Conservation (phyloP, 2,797 vertebrate species). For the Artibeus jamaicensis region DNA sequence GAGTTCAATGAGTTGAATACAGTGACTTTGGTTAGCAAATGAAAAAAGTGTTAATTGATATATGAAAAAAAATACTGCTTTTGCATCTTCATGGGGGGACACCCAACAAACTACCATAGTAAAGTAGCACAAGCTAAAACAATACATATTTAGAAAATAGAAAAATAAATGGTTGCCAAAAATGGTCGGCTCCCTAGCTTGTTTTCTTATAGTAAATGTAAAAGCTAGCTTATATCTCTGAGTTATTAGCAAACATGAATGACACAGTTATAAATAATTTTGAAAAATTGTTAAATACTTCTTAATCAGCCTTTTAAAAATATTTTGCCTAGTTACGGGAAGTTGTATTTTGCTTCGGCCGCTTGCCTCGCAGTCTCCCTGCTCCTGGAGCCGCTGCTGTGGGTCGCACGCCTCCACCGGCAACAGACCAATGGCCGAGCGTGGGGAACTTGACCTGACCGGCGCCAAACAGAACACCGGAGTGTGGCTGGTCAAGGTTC, state of each 20-base stretch:
- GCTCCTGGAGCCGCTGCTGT: not conserved
- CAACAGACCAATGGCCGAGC: slow-evolving; percentile 90
- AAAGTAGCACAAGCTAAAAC: not conserved
- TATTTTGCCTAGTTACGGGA: fast-evolving
- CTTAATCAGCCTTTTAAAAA: not conserved
- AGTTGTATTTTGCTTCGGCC: fast-evolving
- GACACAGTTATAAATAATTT: not conserved
- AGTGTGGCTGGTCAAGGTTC: slow-evolving; percentile 98
- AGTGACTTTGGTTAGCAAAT: not conserved
- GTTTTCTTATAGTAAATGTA: not conserved
- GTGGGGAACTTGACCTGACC: slow-evolving; percentile 94
- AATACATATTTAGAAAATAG: not conserved
- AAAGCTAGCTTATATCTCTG: not conserved
- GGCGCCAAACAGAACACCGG: slow-evolving; percentile 97
- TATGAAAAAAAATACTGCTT: not conserved
- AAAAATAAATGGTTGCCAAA: not conserved
- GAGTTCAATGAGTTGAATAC: not conserved
- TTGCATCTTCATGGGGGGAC: not conserved
- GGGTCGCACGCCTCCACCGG: not conserved
- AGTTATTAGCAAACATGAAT: not conserved
- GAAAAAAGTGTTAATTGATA: not conserved
- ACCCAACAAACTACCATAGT: not conserved
- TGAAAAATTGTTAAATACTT: not conserved
- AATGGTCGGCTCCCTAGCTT: not conserved
- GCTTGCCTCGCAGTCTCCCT: fast-evolving